Base-by-base conservation (phyloP, 2,113 vertebrate genomes). In the Tetrao urogallus region DNA sequence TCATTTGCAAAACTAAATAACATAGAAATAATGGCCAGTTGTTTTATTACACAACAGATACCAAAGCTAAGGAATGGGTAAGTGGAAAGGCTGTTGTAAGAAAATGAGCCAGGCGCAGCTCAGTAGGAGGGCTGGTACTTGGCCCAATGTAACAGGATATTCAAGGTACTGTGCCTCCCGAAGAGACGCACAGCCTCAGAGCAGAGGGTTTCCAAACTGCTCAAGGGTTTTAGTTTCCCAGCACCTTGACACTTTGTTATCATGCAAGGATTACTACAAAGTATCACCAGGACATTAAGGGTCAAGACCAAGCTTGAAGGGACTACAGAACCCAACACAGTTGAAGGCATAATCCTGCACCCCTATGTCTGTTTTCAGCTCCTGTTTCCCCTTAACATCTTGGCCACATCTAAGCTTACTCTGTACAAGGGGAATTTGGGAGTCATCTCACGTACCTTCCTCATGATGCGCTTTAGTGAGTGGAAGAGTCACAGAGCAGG, bases 391-490 rank as follows among this genome's bases (percentile, higher is more conserved):
- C 40, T 40, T 40, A 40, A 40, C 40, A 40, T 40, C 40, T 38
- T 64, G 69, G 61, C 57, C 58, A 81, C 86, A 22, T 21, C 25
- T 75, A 63, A 80, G 36, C n/a, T 78, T 72, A 57, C 36, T 88
- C 77, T 70, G 72, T 65, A 89, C 60, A 32, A 65, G 1, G 5
- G 43, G 38, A 70, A 67, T 91, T 77, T 54, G 64, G 91, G 95
- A 79, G 92, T 92, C 90, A 78, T 60, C 67, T 94, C 97, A 98
- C 98, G 97, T 98, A 99, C 98, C 98, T 98, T 98, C 98, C 92
- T 97, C 95, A 1, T 97, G 92, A 90, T 27, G 50, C 15, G 13
- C 50, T 54, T 54, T 54, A 54, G 50, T 54, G 50, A 14, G 50
- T 54, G 50, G 50, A 54, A 54, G 25, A 54, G 25, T 54, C 50